Evolutionary conservation across 2,888 invertebrate species (phyloP), one percentile per base, ranked within the genome.

Genomic region (Yponomeuta evonymella): DNA sequence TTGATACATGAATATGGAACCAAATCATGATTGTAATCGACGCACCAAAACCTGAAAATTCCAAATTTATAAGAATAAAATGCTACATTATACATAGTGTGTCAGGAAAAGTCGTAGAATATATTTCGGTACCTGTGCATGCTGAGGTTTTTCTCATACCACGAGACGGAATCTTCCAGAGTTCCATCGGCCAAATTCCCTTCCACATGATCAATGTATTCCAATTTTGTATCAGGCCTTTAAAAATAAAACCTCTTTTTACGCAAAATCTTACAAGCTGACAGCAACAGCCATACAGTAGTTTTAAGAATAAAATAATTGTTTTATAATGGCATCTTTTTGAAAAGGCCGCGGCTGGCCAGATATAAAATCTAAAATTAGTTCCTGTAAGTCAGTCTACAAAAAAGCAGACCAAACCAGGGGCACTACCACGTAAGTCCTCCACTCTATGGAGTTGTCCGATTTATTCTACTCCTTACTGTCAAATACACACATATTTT

Each of bases 171-270:
- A 72, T 95, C 93, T 86, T 97, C 96, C 95, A 99, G 97, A 77
- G 96, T 93, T 48, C 95, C 93, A 79, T 99, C 97, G 0, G 97
- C 97, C 92, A 99, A 98, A 87, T 99, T 99, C 2, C 98, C 98
- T 75, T 99, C 99, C 66, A 98, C 95, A 82, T 99, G 99, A 84
- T 99, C 99, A 73, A 99, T 95, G 79, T 96, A 98, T 79, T 96
- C 93, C 72, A 99, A 87, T 74, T 95, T 94, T 10, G 93, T 93
- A 2, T 93, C 83, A 0, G 97, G 96, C 72, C 96, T 96, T 78
- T 43, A 69, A 72, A 43, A 30, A 71, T 29, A 67, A 70, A 72
- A 62, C n/a, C 62, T 66, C 62, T 23, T 12, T 64, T 64, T 30
- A 23, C 11, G 11, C 64, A 30, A 30, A 65, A 65, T 43, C 6